Evolutionary conservation across 2,888 invertebrate species (phyloP).

Genomic region (Pterostichus niger): DNA sequence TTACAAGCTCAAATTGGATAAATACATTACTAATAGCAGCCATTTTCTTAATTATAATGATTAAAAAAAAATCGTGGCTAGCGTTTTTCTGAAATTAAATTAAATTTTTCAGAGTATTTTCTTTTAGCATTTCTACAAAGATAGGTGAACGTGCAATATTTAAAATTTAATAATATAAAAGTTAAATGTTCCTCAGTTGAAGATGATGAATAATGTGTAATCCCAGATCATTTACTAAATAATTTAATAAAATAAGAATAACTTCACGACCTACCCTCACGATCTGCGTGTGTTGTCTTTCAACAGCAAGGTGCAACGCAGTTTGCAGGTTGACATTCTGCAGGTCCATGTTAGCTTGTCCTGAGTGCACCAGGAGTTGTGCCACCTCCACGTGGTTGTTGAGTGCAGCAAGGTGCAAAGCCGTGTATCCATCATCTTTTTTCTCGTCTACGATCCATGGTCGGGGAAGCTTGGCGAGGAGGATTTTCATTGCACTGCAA

Average conservation of each 20-base stretch:
- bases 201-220: no score
- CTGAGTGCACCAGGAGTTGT: constrained; percentile 91
- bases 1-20: no score
- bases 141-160: no score
- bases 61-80: no score
- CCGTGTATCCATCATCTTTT: constrained; percentile 98
- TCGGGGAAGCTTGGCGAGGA: constrained; percentile 94
- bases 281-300: constrained; percentile 98
- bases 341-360: constrained; percentile 95
- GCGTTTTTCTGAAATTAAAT: no score
- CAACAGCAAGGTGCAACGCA: constrained; percentile 95
- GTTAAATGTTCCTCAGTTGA: no score
- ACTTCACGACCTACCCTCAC: constrained; percentile 84
- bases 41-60: no score
- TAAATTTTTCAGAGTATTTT: no score
- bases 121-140: no score
- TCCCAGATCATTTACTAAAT: no score
- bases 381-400: constrained; percentile 99
- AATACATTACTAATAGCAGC: no score
- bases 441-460: constrained; percentile 99
- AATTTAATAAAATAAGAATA: neutral
- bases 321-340: constrained; percentile 98
- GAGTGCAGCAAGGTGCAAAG: constrained; percentile 95
- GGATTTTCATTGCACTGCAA: constrained; percentile 96
- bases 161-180: no score